Evolutionary conservation across 2,888 invertebrate species (phyloP).

Genomic region (Ferrisia virgata): DNA sequence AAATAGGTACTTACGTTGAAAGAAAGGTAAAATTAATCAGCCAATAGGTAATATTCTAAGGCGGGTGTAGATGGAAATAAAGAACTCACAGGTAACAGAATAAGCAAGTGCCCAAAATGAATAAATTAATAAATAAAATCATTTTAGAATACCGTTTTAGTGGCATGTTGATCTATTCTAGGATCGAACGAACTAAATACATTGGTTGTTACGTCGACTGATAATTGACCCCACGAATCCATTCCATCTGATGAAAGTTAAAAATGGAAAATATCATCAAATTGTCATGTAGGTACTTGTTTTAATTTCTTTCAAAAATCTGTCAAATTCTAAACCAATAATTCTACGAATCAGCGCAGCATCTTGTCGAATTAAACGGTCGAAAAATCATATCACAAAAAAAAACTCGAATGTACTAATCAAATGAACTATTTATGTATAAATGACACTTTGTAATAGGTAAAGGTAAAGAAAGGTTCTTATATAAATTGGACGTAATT

Average conservation of each 20-base stretch:
- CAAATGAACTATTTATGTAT: not conserved
- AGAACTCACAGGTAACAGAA: not conserved
- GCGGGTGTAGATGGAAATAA: not conserved
- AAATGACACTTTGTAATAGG: not conserved
- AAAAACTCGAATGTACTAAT: not conserved
- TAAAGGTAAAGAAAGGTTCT: not conserved
- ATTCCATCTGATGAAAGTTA: constrained; percentile 53
- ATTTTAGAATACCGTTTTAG: constrained; percentile 51
- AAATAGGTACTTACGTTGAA: too few relatives aligned
- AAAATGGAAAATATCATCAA: not conserved
- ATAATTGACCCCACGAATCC: constrained; percentile 72
- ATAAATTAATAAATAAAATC: not conserved
- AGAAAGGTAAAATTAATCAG: too few relatives aligned
- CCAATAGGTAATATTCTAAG: too few relatives aligned
- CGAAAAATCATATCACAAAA: not conserved
- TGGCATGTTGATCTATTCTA: constrained; percentile 55
- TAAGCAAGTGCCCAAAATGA: not conserved
- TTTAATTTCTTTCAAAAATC: not conserved
- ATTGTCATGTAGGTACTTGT: not conserved
- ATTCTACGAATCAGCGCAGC: not conserved
- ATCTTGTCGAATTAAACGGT: not conserved
- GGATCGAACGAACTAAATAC: constrained; percentile 62
- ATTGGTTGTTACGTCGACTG: constrained; percentile 61
- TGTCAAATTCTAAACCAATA: not conserved
- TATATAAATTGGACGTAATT: constrained; percentile 19